Evolutionary conservation across 2,888 invertebrate genomes (phyloP).

Genomic region (Drosophila demipolita): DNA sequence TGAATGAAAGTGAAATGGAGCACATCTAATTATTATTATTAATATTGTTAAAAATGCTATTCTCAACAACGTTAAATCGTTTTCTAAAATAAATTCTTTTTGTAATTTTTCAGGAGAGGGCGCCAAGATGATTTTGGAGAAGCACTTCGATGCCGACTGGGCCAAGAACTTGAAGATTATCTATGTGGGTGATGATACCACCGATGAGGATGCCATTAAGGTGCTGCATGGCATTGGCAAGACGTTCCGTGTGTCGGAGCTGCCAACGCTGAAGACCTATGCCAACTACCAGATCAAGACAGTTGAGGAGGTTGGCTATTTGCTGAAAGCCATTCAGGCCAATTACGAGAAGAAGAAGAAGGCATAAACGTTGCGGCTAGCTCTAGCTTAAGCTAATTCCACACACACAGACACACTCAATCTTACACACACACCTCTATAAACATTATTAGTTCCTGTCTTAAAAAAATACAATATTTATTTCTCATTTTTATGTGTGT

Average conservation of each 20-base stretch:
- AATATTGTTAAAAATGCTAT: not conserved
- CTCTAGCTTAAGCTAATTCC: constrained; percentile 77
- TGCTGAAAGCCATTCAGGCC: constrained; percentile 89
- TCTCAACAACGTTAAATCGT: not conserved
- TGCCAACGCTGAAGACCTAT: constrained; percentile 89
- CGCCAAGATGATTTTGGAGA: constrained; percentile 90
- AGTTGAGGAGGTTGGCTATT: constrained; percentile 90
- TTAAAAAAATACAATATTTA: constrained; percentile 48
- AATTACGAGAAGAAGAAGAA: constrained; percentile 84
- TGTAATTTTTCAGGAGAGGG: constrained; percentile 86
- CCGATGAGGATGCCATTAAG: constrained; percentile 96
- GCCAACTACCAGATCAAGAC: constrained; percentile 90
- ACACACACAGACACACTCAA: constrained; percentile 45
- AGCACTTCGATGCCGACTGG: constrained; percentile 92
- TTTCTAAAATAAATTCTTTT: not conserved
- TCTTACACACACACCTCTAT: constrained; percentile 16
- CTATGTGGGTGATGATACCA: constrained; percentile 94
- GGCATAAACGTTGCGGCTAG: constrained; percentile 55
- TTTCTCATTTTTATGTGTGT: constrained; percentile 38
- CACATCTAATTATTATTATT: not conserved
- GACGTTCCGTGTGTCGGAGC: constrained; percentile 91
- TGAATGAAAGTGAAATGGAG: not conserved
- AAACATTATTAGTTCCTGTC: constrained; percentile 34
- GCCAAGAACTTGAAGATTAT: constrained; percentile 91
- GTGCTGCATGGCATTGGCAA: constrained; percentile 88